A percentile compares a stretch with the other conserved stretches of the same genome.
Evolutionary conservation across 2,888 invertebrate species (phyloP).

Genomic region (Schrankia costaestrigalis): DNA sequence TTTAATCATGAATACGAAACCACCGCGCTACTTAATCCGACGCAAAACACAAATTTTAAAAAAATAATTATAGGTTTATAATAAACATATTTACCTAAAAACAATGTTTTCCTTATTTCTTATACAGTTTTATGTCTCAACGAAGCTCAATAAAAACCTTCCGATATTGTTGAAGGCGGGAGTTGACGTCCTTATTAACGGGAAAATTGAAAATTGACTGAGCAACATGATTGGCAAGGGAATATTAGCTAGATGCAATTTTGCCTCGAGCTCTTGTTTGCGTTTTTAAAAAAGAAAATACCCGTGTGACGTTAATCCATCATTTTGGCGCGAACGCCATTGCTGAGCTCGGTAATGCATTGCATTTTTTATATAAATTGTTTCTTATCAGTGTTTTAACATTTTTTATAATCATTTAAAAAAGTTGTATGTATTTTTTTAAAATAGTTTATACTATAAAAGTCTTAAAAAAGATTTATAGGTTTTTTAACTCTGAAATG

Average conservation of each 20-base stretch:
- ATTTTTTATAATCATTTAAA: not conserved
- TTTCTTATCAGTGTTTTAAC: not conserved
- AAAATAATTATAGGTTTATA: too few relatives aligned
- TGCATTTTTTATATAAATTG: not conserved
- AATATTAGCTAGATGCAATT: constrained; percentile 75
- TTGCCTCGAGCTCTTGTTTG: constrained; percentile 58
- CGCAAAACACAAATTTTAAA: too few relatives aligned
- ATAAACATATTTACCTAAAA: not conserved
- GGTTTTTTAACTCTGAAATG: too few relatives aligned
- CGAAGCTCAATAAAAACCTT: constrained; percentile 47
- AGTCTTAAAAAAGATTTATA: too few relatives aligned
- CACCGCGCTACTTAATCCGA: too few relatives aligned
- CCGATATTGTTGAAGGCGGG: constrained; percentile 60
- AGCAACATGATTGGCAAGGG: constrained; percentile 76
- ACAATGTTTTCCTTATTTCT: constrained; percentile 8
- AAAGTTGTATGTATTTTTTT: too few relatives aligned
- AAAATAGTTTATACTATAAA: too few relatives aligned
- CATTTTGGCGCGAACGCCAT: constrained; percentile 46
- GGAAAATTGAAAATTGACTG: constrained; percentile 78
- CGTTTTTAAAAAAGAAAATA: constrained; percentile 60
- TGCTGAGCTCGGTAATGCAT: constrained; percentile 19
- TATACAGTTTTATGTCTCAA: constrained; percentile 24
- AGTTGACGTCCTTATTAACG: constrained; percentile 75
- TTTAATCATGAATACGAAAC: too few relatives aligned
- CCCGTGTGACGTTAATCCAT: constrained; percentile 74